Percentiles rank a stretch among this genome's conserved stretches.
Conservation (phyloP, 2,113 vertebrate species). For the Syrmaticus mikado region DNA sequence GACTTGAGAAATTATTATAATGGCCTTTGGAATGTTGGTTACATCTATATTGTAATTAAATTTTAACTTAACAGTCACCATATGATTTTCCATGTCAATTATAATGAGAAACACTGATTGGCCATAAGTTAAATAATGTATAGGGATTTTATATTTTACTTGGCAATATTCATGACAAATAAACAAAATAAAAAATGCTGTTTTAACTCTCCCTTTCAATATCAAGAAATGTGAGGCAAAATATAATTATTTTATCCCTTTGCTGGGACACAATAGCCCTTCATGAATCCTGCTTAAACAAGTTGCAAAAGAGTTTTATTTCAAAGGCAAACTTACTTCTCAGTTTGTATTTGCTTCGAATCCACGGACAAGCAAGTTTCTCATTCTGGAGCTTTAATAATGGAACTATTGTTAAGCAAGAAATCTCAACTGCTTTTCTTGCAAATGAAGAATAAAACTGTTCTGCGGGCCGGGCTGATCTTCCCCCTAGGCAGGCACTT, state of each 20-base stretch:
- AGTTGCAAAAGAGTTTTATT: not conserved
- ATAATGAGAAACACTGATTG: not conserved
- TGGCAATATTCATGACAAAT: not conserved
- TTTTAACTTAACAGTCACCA: not conserved
- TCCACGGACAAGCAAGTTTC: conserved; percentile 50
- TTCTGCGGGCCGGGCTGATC: not conserved
- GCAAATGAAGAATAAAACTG: conserved; percentile 44
- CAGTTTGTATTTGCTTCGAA: conserved; percentile 46
- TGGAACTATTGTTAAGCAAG: conserved; percentile 62
- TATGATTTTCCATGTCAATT: not conserved
- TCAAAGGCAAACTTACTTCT: conserved; percentile 24
- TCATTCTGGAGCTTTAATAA: conserved; percentile 65
- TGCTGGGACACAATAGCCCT: not conserved
- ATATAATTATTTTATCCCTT: not conserved
- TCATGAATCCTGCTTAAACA: conserved; percentile 7
- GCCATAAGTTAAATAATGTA: not conserved
- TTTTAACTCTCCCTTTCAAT: conserved; percentile 6
- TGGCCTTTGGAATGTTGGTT: not conserved
- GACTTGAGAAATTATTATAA: conserved; percentile 20
- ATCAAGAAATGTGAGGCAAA: not conserved
- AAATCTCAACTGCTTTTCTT: conserved; percentile 24
- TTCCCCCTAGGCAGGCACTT: not conserved
- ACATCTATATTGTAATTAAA: not conserved
- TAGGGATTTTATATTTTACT: not conserved
- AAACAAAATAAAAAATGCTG: not conserved